Base-by-base conservation (phyloP, 2,888 invertebrate species). In the Leucophenga montana region DNA sequence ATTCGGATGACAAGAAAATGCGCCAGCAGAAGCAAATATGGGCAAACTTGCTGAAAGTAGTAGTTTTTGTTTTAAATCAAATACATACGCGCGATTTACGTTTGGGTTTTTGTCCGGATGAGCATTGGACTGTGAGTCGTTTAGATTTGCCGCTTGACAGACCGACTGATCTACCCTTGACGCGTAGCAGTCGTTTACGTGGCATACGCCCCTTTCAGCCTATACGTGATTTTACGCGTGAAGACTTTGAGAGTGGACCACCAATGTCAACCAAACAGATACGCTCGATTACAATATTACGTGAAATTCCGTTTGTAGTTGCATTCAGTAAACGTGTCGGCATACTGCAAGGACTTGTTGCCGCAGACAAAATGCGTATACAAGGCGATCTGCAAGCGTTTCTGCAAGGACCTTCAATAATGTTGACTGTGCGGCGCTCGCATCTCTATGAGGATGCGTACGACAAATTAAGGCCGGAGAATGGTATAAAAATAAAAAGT, bases 391-490 rank as follows among this genome's bases (percentile, higher is more conserved):
- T 93, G 76, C 91, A 93, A 14, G 92, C 93, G 73, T 94, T 95
- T 84, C 90, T 94, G 78, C 93, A 93, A 78, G 95, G 95, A 0
- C 94, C 95, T 0, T 91, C 92, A 54, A 94, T 95, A 76, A 91
- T 92, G 78, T 91, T 97, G 46, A 93, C 93, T 39, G 94, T 97
- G 8, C 90, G 97, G 70, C 91, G 99, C 69, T 94, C 95, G 76
- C 97, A 97, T 89, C 91, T 99, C n/a, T 99, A 99, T 87, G 99
- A 99, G 89, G 99, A 99, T 89, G 97, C 99, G 0, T 98, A 97
- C 86, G 97, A 97, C 67, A 97, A 97, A 88, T 91, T 99, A 4
- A 95, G 97, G 1, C 92, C 92, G 1, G 95, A 95, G 80, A 97
- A 97, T 90, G 96, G 96, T 96, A 89, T 87, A 89, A 70, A 88